Evolutionary conservation across 2,797 vertebrate genomes (phyloP), one percentile per base, ranked within the genome.

Genomic region (Apogon hyalosoma): DNA sequence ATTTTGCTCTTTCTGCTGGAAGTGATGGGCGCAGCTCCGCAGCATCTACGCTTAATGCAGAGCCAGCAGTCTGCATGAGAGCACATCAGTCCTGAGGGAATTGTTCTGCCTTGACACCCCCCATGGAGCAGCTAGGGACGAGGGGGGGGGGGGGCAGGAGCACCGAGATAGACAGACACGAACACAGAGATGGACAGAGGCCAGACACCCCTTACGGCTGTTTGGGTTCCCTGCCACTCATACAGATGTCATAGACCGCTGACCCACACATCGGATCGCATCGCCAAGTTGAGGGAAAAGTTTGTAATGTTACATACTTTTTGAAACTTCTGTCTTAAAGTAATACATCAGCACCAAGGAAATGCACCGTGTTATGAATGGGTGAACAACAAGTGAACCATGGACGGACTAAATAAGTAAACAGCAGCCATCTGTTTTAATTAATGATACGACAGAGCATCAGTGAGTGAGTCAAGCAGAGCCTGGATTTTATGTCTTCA

Each of bases 121-220:
- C 72, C 11, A 45, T 41, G 53, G 81, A 80, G 56, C 56, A 63
- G 53, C 59, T 13, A 2, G 59, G 45, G 24, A 55, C 7, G 53
- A 49, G 63, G 21, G 33, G 46, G 57, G 59, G 18, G 11, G 16
- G 15, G 28, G 60, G 9, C n/a, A 61, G 64, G 56, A 39, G 56
- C 47, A 39, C 33, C 4, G 50, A 69, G 66, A 79, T 19, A 51
- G 63, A 87, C 66, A 57, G 54, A 53, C 24, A 59, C 51, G 55
- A 51, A 75, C 55, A 65, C 45, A 50, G 46, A 71, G 73, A 73
- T 28, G 79, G 80, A 89, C 85, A 59, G n/a, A 18, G 75, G 68
- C 69, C 80, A 89, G 80, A 90, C 83, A 57, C 31, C 46, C 72
- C 80, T 83, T 21, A 16, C 5, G 73, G 83, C 82, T 73, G 77